Conservation (phyloP, 2,888 invertebrate species). For the Sphecodes monilicornis region DNA sequence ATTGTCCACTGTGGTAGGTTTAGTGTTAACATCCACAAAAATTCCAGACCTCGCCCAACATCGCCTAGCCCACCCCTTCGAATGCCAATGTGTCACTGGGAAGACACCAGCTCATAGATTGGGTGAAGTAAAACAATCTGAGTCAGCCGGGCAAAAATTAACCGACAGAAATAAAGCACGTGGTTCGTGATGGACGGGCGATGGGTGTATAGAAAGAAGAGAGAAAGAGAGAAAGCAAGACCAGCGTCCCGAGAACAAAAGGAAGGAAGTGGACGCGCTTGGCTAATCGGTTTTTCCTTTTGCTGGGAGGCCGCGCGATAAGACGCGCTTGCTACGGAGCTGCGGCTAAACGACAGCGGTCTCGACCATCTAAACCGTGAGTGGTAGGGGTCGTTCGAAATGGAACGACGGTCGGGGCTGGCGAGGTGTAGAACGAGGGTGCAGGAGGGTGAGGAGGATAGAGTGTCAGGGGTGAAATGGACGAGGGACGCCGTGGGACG, state of each 20-base stretch:
- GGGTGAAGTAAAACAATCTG: not conserved
- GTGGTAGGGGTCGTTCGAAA: conserved; percentile 55
- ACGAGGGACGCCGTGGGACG: conserved; percentile 68
- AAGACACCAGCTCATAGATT: not conserved
- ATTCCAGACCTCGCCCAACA: not conserved
- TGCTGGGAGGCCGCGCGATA: conserved; percentile 42
- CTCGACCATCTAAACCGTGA: conserved; percentile 57
- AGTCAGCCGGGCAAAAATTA: not conserved
- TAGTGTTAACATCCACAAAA: not conserved
- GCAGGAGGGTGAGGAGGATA: conserved; percentile 20
- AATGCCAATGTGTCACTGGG: not conserved
- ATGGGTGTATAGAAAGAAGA: not conserved
- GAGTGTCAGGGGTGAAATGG: conserved; percentile 64
- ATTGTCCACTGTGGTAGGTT: too few relatives aligned
- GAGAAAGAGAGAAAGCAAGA: not conserved
- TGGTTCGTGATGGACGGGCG: not conserved
- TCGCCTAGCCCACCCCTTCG: too few relatives aligned
- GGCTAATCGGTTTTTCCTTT: conserved; percentile 41
- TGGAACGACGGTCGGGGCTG: conserved; percentile 39
- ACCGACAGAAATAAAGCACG: not conserved
- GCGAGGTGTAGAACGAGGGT: conserved; percentile 10
- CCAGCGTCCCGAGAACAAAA: not conserved
- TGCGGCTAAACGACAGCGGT: conserved; percentile 62
- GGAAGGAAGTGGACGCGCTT: not conserved
- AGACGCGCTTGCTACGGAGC: conserved; percentile 41